Percentiles rank a stretch among this genome's conserved stretches.
Evolutionary conservation across 2,888 invertebrate genomes (phyloP).

Genomic region (Hypercompe scribonia): DNA sequence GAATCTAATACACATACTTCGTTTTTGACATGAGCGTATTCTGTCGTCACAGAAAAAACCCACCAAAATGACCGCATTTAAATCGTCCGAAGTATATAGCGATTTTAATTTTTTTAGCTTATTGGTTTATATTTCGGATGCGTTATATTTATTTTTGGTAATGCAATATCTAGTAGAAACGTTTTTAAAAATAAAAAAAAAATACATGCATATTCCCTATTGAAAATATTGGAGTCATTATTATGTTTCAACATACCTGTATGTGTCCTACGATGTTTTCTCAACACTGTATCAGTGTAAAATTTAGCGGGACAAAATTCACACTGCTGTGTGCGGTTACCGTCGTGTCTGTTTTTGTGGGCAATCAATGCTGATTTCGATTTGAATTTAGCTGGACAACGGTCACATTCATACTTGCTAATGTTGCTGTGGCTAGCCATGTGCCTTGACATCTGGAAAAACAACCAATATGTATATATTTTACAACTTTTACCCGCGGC

Average conservation of each 20-base stretch:
- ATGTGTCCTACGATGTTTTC: conserved; percentile 77
- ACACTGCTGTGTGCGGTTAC: conserved; percentile 71
- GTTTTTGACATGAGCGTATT: no score
- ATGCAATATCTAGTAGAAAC: no score
- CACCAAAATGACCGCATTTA: no score
- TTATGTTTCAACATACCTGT: conserved; percentile 69
- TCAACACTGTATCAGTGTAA: conserved; percentile 67
- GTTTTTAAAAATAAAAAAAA: no score
- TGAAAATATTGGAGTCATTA: no score
- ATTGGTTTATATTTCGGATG: no score
- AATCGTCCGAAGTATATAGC: no score
- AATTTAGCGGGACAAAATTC: conserved; percentile 76
- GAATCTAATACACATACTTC: no score
- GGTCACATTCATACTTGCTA: conserved; percentile 59
- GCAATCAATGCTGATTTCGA: conserved; percentile 44
- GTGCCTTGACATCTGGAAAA: conserved; percentile 62
- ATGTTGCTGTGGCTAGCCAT: conserved; percentile 58
- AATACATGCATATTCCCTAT: no score
- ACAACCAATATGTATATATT: not conserved
- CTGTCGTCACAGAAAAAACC: no score
- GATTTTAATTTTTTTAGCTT: no score
- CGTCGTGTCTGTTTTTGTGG: conserved; percentile 74
- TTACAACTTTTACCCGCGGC: not conserved
- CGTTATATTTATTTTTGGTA: no score
- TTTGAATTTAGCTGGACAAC: conserved; percentile 67